A percentile compares a stretch with the other conserved stretches of the same genome.
phyloP scores from a whole-genome alignment of 1,140 invertebrate genomes.

The Chironomus striatipennis region DNA sequence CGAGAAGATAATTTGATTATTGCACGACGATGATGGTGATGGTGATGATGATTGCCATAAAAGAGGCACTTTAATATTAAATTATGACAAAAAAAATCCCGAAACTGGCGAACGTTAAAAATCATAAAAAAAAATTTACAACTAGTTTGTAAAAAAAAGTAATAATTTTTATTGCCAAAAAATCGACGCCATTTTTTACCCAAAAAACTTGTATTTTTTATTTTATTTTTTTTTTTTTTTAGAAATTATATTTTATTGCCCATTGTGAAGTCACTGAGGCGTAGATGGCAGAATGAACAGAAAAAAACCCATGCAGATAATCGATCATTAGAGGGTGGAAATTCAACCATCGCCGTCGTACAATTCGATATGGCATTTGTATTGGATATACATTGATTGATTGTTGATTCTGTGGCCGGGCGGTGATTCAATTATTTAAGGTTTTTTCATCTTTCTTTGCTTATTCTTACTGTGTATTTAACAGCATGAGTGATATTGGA shows the following conservation, averaged over 20 bases:
- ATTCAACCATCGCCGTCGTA: neutral
- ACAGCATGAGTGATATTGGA: no score
- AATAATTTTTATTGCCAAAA: neutral
- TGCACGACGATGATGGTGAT: neutral
- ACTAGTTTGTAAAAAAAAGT: neutral
- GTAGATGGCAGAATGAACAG: neutral
- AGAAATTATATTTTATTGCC: conserved; percentile 1
- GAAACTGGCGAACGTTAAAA: neutral
- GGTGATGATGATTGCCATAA: neutral
- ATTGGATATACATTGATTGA: neutral
- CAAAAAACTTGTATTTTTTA: conserved; percentile 5
- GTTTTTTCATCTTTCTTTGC: neutral
- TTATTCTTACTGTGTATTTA: no score
- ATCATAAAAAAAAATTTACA: neutral
- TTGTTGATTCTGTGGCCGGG: neutral
- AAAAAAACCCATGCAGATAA: conserved; percentile 13
- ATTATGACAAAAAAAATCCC: neutral
- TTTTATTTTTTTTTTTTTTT: neutral
- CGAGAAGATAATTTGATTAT: conserved; percentile 5
- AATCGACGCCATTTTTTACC: neutral
- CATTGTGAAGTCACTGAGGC: conserved; percentile 11
- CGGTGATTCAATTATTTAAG: conserved; percentile 14
- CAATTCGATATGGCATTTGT: neutral
- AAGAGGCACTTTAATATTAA: neutral
- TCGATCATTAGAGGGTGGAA: conserved; percentile 11